Base-by-base conservation (phyloP, 2,113 vertebrate species). In the Ochotona curzoniae region DNA sequence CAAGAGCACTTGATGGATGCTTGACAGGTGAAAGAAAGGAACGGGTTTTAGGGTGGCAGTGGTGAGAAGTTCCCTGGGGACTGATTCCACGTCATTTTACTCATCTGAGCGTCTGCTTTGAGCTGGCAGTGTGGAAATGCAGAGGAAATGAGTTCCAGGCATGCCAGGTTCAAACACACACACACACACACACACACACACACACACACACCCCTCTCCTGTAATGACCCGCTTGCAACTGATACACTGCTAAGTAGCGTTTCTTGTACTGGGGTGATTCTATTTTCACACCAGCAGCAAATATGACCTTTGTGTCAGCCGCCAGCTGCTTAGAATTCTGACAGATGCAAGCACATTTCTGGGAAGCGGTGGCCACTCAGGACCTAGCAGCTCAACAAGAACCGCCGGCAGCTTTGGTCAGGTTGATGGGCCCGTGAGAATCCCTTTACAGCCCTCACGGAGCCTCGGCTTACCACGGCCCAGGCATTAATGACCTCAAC, bases 221-320 rank as follows among this genome's bases (percentile, higher is more conserved):
- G 63, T 89, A 95, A 94, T 67, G 94, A 96, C 95, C 73, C 61
- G 1, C 80, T 89, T 96, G 60, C 35, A 95, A 83, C 9, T 95
- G 98, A 98, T 98, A 96, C 57, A 87, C 97, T 96, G 98, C 97
- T 98, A 98, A 98, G 97, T 95, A 97, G 98, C 97, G 96, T 98
- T 98, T 97, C 98, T 98, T 94, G 94, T 98, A 97, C 98, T 91
- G 66, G 97, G 91, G 96, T 95, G 97, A 98, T 98, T 98, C 97
- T 98, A 97, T 99, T 99, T 98, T 98, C 98, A 98, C 98, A 98
- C 98, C 93, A 89, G 28, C 90, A 92, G 98, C 96, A 94, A 98
- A 98, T 94, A 95, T 88, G 98, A 98, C 98, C 98, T 98, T 98
- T 97, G 97, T 97, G 96, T 87, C 71, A 95, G 94, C 96, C 95